Percentiles rank a stretch among this genome's conserved stretches.
Conservation (phyloP, 2,113 vertebrate genomes). For the Platichthys flesus region DNA sequence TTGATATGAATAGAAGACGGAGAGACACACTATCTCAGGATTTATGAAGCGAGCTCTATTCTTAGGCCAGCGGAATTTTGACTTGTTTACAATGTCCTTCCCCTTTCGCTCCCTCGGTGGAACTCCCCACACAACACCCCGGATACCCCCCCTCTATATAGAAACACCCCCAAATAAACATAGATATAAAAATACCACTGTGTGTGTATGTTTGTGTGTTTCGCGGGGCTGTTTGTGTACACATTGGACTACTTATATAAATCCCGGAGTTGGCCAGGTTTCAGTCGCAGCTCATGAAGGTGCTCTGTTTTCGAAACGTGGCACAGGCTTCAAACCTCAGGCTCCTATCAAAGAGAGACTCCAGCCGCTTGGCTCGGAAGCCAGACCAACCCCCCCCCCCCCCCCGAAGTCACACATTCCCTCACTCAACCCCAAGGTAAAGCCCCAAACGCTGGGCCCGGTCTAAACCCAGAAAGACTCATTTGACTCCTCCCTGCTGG, state of each 20-base stretch:
- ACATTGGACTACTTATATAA: slow-evolving; percentile 69
- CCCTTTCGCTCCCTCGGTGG: slow-evolving; percentile 49
- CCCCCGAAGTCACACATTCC: slow-evolving; percentile 73
- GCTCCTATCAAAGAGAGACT: slow-evolving; percentile 72
- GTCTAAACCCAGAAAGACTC: slow-evolving; percentile 19
- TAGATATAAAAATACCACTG: slow-evolving; percentile 72
- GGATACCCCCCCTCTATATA: slow-evolving; percentile 72
- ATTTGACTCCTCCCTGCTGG: neutral
- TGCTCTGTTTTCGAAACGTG: slow-evolving; percentile 68
- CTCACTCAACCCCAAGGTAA: slow-evolving; percentile 47
- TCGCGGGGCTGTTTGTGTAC: slow-evolving; percentile 67
- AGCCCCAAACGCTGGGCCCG: slow-evolving; percentile 29
- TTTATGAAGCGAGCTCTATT: slow-evolving; percentile 74
- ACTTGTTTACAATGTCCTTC: slow-evolving; percentile 75
- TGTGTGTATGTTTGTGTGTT: slow-evolving; percentile 53
- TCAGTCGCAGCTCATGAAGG: slow-evolving; percentile 72
- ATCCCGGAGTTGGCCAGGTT: slow-evolving; percentile 59
- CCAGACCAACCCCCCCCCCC: slow-evolving; percentile 51
- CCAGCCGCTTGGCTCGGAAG: slow-evolving; percentile 56
- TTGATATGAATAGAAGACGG: neutral
- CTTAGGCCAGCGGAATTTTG: slow-evolving; percentile 68
- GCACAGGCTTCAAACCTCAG: slow-evolving; percentile 60
- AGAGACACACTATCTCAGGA: slow-evolving; percentile 50
- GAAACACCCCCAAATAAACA: slow-evolving; percentile 73
- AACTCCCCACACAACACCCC: slow-evolving; percentile 67